Evolutionary conservation across 2,797 vertebrate species (phyloP), one percentile per base, ranked within the genome.

Genomic region (Bufotes viridis): DNA sequence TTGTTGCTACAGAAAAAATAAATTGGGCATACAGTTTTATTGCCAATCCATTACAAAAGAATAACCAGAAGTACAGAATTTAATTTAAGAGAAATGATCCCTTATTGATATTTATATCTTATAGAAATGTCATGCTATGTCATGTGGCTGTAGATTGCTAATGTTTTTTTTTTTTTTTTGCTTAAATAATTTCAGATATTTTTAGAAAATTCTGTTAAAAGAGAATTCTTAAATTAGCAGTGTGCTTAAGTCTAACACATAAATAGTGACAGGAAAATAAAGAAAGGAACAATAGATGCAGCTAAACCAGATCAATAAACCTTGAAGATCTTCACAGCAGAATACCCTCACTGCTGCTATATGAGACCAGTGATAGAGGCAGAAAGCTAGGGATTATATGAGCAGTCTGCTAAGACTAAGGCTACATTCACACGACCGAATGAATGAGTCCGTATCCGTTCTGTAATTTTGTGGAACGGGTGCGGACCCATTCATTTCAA

Each of bases 11-110:
- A 78, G 60, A 78, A 79, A 55, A 88, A 79, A 49, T 60, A 24
- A 55, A 84, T 79, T 42, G 58, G 58, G 49, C 22, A 58, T 51
- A 80, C 74, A 70, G 49, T 76, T 83, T 84, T 88, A 84, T 79
- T 84, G 34, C 29, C 29, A 69, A 84, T 84, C 74, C n/a, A 88
- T 79, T 84, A 84, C 61, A 61, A 63, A 84, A 63, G 53, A 69
- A 72, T 84, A 88, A 70, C 75, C 74, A 55, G 74, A 88, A 78
- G 87, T 84, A 18, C 7, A 60, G 80, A 79, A 88, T 84, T 70
- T 60, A 65, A 84, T 88, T 80, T 84, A 83, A 20, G 61, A 60
- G 14, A 65, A 58, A 82, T 57, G 78, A 78, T 80, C 42, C 67
- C 72, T 70, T 84, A 79, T 26, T 84, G 34, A 80, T 79, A 84